A percentile compares a stretch with the other conserved stretches of the same genome.
These are phyloP conservation scores for Diarsia dahlii DNA, from an alignment of 2,888 invertebrate genomes.

Conservation along the genomic window DNA sequence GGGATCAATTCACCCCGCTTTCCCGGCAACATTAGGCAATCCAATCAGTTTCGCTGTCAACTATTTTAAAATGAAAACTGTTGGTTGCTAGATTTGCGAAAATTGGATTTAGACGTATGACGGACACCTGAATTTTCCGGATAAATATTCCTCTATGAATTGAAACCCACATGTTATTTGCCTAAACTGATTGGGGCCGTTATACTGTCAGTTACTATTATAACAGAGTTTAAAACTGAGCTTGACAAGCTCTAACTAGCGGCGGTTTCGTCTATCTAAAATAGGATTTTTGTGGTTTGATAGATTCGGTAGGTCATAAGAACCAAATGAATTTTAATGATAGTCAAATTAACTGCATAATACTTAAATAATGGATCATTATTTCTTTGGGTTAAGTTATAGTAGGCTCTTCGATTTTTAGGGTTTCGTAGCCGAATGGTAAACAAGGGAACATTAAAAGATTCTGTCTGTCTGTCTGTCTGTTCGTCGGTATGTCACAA, in stretches of 20 bases:
- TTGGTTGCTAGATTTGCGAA: not conserved
- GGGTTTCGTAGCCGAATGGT: no score
- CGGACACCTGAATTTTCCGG: not conserved
- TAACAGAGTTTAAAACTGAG: conserved; percentile 12
- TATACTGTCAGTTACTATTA: conserved; percentile 14
- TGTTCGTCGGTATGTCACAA: no score
- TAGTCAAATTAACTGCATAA: no score
- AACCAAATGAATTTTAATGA: no score
- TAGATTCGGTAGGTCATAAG: no score
- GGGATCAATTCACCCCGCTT: not conserved
- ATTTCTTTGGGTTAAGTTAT: no score
- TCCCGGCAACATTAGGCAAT: not conserved
- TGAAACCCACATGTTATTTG: conserved; percentile 1
- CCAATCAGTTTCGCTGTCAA: conserved; percentile 6
- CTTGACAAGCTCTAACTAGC: not conserved
- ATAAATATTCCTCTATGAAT: conserved; percentile 3
- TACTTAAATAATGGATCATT: no score
- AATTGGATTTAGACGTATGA: conserved; percentile 21
- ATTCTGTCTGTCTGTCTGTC: no score
- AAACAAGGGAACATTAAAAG: no score
- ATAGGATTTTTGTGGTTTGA: not conserved
- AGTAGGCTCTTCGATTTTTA: no score
- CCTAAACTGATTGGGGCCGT: conserved; percentile 17
- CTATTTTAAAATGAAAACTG: conserved; percentile 10
- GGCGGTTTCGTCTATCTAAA: not conserved